These are phyloP conservation scores for Halcyon badia DNA, from an alignment of 2,797 vertebrate genomes.

Conservation along the genomic window DNA sequence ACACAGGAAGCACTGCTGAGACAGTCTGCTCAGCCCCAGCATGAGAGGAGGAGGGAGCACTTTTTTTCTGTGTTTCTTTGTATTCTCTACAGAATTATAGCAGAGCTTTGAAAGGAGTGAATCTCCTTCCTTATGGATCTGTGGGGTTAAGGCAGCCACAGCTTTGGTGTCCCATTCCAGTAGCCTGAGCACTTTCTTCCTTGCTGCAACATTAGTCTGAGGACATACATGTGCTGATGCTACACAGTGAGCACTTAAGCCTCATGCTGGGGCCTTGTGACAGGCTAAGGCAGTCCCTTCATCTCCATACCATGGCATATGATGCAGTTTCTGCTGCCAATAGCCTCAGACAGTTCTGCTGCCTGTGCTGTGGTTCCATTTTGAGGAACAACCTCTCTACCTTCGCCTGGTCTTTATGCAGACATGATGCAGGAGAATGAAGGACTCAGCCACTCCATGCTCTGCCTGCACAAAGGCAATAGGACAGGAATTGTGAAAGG, in stretches of 20 bases:
- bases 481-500: neutral
- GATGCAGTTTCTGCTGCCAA: neutral
- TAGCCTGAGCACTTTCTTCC: neutral
- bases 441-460: neutral
- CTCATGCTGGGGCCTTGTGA: neutral
- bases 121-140: neutral
- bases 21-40: conserved; percentile 60
- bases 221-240: rapidly evolving
- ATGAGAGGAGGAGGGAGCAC: neutral
- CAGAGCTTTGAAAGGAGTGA: neutral
- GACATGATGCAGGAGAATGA: neutral
- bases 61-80: neutral
- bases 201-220: neutral
- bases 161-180: neutral
- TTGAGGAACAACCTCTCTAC: neutral
- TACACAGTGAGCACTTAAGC: neutral
- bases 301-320: neutral
- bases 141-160: neutral
- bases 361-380: neutral
- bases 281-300: neutral
- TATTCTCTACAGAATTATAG: neutral
- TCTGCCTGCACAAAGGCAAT: neutral
- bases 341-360: neutral
- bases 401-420: neutral
- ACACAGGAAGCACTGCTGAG: conserved; percentile 44